Percentiles rank a stretch among this genome's conserved stretches.
Evolutionary conservation across 2,113 vertebrate species (phyloP).

Genomic region (Apus apus): DNA sequence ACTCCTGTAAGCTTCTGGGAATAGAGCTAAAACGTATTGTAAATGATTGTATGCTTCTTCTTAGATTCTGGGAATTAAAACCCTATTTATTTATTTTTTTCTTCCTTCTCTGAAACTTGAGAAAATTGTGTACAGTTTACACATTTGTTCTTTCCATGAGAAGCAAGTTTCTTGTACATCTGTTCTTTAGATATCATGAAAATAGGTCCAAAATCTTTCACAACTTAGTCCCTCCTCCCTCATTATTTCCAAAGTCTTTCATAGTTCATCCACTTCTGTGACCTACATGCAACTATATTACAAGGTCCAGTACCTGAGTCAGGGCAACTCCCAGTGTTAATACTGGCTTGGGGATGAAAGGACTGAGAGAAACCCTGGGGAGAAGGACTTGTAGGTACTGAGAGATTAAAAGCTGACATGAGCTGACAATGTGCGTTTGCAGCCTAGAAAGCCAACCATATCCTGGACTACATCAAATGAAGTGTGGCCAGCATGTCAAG

Average conservation of each 20-base stretch:
- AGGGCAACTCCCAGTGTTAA: not conserved
- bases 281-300: not conserved
- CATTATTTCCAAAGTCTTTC: not conserved
- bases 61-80: not conserved
- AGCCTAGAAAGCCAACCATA: not conserved
- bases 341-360: not conserved
- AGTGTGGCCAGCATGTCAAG: fast-evolving
- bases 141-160: not conserved
- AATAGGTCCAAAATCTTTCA: not conserved
- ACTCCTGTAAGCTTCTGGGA: not conserved
- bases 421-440: fast-evolving
- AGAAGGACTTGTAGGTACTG: not conserved
- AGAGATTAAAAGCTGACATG: not conserved
- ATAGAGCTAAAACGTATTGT: not conserved
- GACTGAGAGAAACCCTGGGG: not conserved
- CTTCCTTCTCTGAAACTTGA: not conserved
- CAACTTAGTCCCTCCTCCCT: not conserved
- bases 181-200: not conserved
- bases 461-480: not conserved
- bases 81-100: not conserved
- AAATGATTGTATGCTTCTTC: not conserved
- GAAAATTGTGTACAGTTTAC: not conserved
- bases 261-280: not conserved
- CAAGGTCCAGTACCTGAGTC: not conserved
- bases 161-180: not conserved